These are phyloP conservation scores for Stenichneumon culpator DNA, from an alignment of 2,888 invertebrate genomes.

Conservation along the genomic window DNA sequence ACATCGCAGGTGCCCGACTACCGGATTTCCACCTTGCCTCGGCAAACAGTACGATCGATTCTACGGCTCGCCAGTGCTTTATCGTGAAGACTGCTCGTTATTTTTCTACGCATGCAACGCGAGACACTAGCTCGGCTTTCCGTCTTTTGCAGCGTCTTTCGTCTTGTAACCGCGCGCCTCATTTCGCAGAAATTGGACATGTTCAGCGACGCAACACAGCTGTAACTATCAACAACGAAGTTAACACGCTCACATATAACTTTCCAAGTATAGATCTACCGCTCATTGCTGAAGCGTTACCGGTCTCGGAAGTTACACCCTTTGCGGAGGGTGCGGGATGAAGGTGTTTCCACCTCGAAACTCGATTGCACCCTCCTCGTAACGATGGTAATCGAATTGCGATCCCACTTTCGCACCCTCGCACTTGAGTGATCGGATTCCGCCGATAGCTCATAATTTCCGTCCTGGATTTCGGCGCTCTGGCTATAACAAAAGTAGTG, in stretches of 20 bases:
- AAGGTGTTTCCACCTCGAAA: conserved; percentile 73
- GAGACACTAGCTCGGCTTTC: not conserved
- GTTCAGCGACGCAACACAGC: not conserved
- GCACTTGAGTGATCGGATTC: conserved; percentile 66
- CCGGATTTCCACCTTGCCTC: conserved; percentile 49
- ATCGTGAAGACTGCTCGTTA: conserved; percentile 36
- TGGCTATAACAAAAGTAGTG: not conserved
- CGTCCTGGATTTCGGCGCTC: conserved; percentile 67
- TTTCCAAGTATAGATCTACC: conserved; percentile 22
- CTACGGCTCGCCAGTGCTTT: conserved; percentile 35
- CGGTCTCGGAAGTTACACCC: conserved; percentile 42
- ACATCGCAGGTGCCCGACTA: conserved; percentile 57
- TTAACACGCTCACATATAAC: conserved; percentile 11
- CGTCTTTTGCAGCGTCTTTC: not conserved
- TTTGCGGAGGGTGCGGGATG: conserved; percentile 36
- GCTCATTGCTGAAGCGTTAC: conserved; percentile 49
- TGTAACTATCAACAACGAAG: not conserved
- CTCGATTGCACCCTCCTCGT: conserved; percentile 73
- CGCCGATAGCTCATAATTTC: conserved; percentile 68
- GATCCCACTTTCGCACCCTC: conserved; percentile 68
- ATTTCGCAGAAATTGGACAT: not conserved
- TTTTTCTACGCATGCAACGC: conserved; percentile 33
- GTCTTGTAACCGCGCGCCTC: not conserved
- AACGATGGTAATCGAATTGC: conserved; percentile 77
- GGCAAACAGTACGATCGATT: conserved; percentile 56